Evolutionary conservation across 1,140 invertebrate species (phyloP).

Genomic region (Ditylenchus dipsaci): DNA sequence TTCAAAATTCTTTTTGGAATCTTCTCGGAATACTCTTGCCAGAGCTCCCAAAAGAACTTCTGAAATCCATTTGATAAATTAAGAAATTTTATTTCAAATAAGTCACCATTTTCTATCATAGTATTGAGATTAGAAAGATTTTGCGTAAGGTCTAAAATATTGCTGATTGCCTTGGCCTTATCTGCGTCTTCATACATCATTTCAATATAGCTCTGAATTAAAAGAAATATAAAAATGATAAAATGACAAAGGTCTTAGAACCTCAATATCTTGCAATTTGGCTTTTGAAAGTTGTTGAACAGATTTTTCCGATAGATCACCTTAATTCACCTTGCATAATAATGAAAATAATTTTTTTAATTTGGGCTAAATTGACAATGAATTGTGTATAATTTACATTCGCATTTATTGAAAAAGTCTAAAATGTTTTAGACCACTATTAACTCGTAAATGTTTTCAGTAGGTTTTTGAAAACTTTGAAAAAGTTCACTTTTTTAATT

Average conservation of each 20-base stretch:
- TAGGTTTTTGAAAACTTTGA: no score
- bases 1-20: slow-evolving; percentile 91
- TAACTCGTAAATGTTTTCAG: no score
- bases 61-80: slow-evolving; percentile 59
- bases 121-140: slow-evolving; percentile 89
- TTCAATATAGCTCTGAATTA: slow-evolving; percentile 84
- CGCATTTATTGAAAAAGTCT: no score
- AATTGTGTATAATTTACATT: no score
- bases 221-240: slow-evolving; percentile 14
- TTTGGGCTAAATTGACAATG: no score
- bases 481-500: no score
- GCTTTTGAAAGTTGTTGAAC: background rate
- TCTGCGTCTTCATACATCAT: slow-evolving; percentile 92
- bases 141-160: slow-evolving; percentile 74
- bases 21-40: slow-evolving; percentile 86
- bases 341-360: no score
- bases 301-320: slow-evolving; percentile 1
- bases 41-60: slow-evolving; percentile 91
- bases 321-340: background rate
- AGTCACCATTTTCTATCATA: slow-evolving; percentile 79
- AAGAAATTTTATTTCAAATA: slow-evolving; percentile 5
- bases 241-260: background rate
- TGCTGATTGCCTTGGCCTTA: slow-evolving; percentile 79
- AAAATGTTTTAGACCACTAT: no score
- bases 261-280: background rate